phyloP scores from a whole-genome alignment of 2,888 invertebrate genomes.

The Rapana venosa region DNA sequence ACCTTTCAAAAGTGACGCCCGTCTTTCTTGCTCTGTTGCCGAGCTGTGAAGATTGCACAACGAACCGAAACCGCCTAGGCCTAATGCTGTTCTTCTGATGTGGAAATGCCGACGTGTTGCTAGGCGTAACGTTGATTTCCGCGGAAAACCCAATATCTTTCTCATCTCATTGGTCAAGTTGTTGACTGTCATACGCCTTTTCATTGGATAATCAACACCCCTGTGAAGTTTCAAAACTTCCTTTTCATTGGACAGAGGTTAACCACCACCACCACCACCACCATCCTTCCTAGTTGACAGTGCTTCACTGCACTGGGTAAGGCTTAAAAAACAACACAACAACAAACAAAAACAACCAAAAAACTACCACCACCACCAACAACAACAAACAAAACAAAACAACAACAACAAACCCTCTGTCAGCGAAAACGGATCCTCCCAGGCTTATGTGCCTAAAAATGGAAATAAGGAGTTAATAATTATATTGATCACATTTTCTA shows the following conservation, averaged over 20 bases:
- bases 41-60: constrained; percentile 2
- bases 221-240: neutral
- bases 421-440: no score
- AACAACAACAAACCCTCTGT: no score
- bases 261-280: no score
- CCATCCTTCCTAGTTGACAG: no score
- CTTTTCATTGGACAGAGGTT: neutral
- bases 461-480: no score
- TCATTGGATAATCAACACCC: neutral
- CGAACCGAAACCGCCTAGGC: neutral
- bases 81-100: neutral
- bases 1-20: neutral
- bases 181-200: neutral
- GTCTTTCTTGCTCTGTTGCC: neutral
- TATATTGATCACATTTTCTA: no score
- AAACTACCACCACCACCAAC: no score
- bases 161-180: constrained; percentile 13
- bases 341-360: no score
- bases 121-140: constrained; percentile 15
- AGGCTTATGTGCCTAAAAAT: no score
- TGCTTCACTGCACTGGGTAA: no score
- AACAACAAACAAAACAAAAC: no score
- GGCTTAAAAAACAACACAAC: no score
- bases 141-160: neutral
- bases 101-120: constrained; percentile 15